These are phyloP conservation scores for Pterostichus madidus DNA, from an alignment of 2,888 invertebrate species.

Conservation along the genomic window DNA sequence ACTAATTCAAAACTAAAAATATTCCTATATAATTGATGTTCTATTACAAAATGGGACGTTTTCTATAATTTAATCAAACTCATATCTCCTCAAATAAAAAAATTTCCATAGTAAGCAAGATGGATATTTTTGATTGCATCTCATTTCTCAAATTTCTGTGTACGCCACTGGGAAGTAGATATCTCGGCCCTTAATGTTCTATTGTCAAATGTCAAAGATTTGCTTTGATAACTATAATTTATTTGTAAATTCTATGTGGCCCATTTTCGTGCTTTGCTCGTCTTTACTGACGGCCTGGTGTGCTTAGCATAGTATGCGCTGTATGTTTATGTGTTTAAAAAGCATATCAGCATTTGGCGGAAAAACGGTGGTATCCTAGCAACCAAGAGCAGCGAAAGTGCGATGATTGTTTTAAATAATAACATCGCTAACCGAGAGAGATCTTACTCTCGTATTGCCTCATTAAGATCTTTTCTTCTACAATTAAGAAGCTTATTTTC, in stretches of 20 bases:
- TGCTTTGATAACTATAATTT: too few relatives aligned
- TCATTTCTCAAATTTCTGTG: too few relatives aligned
- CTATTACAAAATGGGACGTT: too few relatives aligned
- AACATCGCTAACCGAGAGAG: not conserved
- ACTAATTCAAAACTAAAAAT: too few relatives aligned
- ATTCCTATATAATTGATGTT: too few relatives aligned
- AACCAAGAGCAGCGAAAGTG: conserved; percentile 40
- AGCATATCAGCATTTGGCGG: conserved; percentile 49
- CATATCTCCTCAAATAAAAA: too few relatives aligned
- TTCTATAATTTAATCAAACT: too few relatives aligned
- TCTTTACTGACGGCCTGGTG: not conserved
- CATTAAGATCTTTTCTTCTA: conserved; percentile 27
- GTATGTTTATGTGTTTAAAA: conserved; percentile 51
- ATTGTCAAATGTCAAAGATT: too few relatives aligned
- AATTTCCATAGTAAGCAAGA: too few relatives aligned
- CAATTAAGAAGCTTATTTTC: conserved; percentile 27
- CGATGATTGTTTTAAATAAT: conserved; percentile 46
- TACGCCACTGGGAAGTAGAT: too few relatives aligned
- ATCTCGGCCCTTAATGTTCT: too few relatives aligned
- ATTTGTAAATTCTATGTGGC: not conserved
- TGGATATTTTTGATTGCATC: too few relatives aligned
- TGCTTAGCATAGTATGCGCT: not conserved
- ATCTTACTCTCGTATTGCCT: conserved; percentile 15
- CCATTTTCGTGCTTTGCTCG: not conserved
- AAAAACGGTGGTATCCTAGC: conserved; percentile 35